Evolutionary conservation across 2,113 vertebrate species (phyloP).

Genomic region (Helogale parvula): DNA sequence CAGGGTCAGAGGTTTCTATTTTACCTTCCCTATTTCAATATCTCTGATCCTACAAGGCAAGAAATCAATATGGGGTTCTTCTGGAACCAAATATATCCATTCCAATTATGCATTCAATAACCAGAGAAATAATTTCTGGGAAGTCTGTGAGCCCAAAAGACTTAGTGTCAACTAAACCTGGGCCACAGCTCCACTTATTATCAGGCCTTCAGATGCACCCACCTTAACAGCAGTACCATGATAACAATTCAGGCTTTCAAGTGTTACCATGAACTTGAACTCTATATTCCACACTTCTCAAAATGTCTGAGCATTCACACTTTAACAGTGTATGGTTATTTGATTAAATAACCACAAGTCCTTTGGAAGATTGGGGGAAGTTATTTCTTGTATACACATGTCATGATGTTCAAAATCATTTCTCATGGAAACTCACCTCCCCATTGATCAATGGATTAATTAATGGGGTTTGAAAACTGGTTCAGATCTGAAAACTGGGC

Average conservation of each 20-base stretch:
- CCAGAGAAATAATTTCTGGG: background rate
- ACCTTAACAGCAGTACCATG: background rate
- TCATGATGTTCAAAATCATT: background rate
- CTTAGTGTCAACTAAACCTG: background rate
- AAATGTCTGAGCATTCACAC: background rate
- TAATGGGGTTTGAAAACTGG: background rate
- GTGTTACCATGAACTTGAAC: background rate
- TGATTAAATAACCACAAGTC: background rate
- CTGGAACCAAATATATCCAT: background rate
- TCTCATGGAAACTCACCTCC: background rate
- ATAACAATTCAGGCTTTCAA: background rate
- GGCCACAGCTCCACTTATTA: background rate
- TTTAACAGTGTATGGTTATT: background rate
- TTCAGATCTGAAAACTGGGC: background rate
- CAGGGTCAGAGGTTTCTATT: background rate
- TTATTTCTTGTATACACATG: background rate
- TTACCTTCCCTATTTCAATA: background rate
- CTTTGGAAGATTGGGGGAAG: background rate
- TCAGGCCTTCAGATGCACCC: background rate
- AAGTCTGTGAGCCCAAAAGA: background rate
- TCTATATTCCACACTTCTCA: background rate
- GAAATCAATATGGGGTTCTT: background rate
- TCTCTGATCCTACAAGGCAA: background rate
- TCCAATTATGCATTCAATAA: background rate
- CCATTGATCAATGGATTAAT: background rate